Percentiles rank a stretch among this genome's conserved stretches.
Conservation (phyloP, 2,888 invertebrate genomes). For the Drosophila tripunctata region DNA sequence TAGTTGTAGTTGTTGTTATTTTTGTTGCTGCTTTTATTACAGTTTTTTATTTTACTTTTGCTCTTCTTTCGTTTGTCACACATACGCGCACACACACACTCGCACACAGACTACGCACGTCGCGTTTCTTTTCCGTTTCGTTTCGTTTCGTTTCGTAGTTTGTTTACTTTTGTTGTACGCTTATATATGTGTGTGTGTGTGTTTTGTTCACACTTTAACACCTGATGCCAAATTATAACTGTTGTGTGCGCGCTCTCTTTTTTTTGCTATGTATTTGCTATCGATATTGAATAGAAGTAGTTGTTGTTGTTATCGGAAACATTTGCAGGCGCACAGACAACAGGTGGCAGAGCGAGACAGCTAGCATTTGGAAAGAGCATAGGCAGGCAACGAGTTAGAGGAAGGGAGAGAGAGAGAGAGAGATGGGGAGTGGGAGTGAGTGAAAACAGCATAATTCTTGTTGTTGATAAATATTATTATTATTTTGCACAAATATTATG, state of each 20-base stretch:
- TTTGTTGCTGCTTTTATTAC: constrained; percentile 30
- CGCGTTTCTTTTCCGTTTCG: constrained; percentile 47
- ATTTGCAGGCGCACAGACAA: constrained; percentile 52
- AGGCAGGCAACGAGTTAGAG: no score
- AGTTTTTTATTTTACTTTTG: constrained; percentile 18
- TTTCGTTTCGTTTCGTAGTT: constrained; percentile 37
- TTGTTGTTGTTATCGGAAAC: constrained; percentile 42
- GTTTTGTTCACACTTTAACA: constrained; percentile 67
- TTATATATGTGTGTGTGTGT: constrained; percentile 26
- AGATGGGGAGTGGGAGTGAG: background rate
- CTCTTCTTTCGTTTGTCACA: constrained; percentile 25
- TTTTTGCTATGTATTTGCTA: constrained; percentile 55
- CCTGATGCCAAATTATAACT: constrained; percentile 66
- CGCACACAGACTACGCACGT: constrained; percentile 46
- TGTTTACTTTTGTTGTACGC: constrained; percentile 67
- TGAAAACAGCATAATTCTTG: constrained; percentile 23
- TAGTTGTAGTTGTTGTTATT: constrained; percentile 21
- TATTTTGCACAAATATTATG: constrained; percentile 55
- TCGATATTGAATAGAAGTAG: constrained; percentile 57
- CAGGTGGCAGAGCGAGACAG: constrained; percentile 54
- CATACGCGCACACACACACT: constrained; percentile 37
- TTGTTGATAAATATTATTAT: constrained; percentile 21
- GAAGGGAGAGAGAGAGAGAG: constrained; percentile 9
- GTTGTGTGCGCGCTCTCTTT: constrained; percentile 52
- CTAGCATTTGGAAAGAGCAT: no score